A percentile compares a stretch with the other conserved stretches of the same genome.
Evolutionary conservation across 2,888 invertebrate species (phyloP).

Genomic region (Spisula solida): DNA sequence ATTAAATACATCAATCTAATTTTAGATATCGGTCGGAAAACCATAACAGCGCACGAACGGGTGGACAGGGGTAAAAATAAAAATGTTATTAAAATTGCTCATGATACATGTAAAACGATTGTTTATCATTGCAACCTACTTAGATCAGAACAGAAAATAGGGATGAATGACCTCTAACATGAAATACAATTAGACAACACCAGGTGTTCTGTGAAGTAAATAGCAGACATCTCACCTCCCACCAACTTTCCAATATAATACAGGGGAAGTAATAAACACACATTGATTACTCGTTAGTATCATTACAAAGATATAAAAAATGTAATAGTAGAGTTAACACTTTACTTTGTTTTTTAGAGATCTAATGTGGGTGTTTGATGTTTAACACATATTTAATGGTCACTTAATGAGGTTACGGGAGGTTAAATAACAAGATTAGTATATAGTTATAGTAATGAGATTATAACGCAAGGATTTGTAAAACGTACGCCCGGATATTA

Average conservation of each 20-base stretch:
- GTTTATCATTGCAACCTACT: background rate
- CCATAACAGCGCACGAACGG: too few species aligned
- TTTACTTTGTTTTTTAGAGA: background rate
- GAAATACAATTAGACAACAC: background rate
- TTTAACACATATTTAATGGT: slow-evolving; percentile 23
- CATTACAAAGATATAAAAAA: background rate
- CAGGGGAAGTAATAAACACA: background rate
- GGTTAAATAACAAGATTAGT: background rate
- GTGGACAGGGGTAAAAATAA: too few species aligned
- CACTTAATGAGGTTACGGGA: background rate
- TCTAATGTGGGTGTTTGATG: background rate
- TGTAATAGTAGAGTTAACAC: background rate
- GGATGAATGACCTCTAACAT: background rate
- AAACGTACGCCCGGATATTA: too few species aligned
- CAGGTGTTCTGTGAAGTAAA: slow-evolving; percentile 10
- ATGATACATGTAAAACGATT: too few species aligned
- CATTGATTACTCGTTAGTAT: background rate
- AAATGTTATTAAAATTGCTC: too few species aligned
- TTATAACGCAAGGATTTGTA: too few species aligned
- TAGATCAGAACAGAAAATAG: slow-evolving; percentile 2
- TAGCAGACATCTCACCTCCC: background rate
- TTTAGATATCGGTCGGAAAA: too few species aligned
- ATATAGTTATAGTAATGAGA: too few species aligned
- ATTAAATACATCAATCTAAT: too few species aligned
- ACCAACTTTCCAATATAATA: background rate